These are phyloP conservation scores for Heliconius eleuchia DNA, from an alignment of 1,140 invertebrate species.

Conservation along the genomic window DNA sequence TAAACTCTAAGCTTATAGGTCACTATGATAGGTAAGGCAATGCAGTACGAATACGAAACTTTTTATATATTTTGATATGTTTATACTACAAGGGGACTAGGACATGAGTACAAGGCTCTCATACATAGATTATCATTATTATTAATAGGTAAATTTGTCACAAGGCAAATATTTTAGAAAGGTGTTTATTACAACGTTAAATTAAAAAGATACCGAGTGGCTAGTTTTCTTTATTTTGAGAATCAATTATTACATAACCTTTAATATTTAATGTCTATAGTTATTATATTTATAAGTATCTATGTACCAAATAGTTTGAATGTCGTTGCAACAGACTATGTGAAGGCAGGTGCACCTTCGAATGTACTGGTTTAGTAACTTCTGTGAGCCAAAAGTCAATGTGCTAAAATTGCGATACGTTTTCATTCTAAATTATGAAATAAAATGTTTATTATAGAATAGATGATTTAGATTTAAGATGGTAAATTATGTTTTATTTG, in stretches of 20 bases:
- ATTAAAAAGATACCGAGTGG: too few species aligned
- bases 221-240: background rate
- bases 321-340: conserved; percentile 36
- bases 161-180: too few species aligned
- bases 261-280: conserved; percentile 6
- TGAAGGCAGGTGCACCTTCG: conserved; percentile 43
- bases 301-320: conserved; percentile 25
- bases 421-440: conserved; percentile 23
- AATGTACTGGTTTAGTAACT: conserved; percentile 43
- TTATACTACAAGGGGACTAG: too few species aligned
- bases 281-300: background rate
- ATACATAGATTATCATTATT: too few species aligned
- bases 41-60: too few species aligned
- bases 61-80: too few species aligned
- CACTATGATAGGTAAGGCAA: too few species aligned
- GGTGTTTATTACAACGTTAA: too few species aligned
- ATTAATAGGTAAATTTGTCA: too few species aligned
- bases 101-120: too few species aligned
- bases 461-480: background rate
- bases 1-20: too few species aligned
- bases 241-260: conserved; percentile 4
- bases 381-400: conserved; percentile 47
- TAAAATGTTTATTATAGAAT: background rate
- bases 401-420: conserved; percentile 35
- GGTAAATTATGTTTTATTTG: background rate